Percentiles rank a stretch among this genome's conserved stretches.
These are phyloP conservation scores for Strix uralensis DNA, from an alignment of 2,113 vertebrate genomes.

Conservation along the genomic window DNA sequence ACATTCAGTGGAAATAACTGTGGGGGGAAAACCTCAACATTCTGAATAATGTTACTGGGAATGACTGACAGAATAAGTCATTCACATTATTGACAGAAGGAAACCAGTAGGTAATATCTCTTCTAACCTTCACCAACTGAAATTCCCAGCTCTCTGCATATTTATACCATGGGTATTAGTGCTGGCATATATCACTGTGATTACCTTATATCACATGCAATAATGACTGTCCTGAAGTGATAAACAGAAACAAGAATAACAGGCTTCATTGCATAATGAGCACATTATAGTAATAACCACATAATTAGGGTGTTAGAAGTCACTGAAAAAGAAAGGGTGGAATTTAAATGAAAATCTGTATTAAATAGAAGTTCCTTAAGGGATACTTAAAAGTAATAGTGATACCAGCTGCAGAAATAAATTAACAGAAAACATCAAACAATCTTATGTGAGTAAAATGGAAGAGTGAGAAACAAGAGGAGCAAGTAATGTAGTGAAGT, in stretches of 20 bases:
- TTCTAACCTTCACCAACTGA: background rate
- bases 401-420: background rate
- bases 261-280: background rate
- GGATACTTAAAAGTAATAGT: background rate
- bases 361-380: background rate
- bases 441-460: background rate
- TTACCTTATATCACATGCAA: background rate
- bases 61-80: background rate
- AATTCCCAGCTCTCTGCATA: background rate
- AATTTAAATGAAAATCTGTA: background rate
- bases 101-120: background rate
- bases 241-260: background rate
- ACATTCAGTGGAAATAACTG: background rate
- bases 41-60: background rate
- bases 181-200: background rate
- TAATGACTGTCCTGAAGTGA: background rate
- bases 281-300: background rate
- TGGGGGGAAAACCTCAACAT: fast-evolving
- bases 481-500: background rate
- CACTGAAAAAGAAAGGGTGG: background rate
- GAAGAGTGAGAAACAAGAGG: background rate
- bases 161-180: background rate
- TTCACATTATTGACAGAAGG: background rate
- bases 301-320: background rate
- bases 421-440: background rate